These are phyloP conservation scores for Percopsis transmontana DNA, from an alignment of 2,113 vertebrate species.

Conservation along the genomic window DNA sequence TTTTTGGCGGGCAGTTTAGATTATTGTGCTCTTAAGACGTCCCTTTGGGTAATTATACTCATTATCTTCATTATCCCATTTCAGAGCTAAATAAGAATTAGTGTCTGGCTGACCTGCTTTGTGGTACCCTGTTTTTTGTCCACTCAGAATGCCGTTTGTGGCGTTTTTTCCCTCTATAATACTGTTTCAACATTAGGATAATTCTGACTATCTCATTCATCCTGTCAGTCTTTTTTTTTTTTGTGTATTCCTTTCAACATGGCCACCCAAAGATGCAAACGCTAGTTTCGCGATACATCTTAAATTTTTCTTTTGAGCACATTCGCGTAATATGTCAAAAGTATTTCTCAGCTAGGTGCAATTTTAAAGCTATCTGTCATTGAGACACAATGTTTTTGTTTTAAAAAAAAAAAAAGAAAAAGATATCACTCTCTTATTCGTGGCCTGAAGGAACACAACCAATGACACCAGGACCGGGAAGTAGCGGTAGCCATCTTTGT, in stretches of 20 bases:
- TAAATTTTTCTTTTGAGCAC: background rate
- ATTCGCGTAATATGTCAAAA: background rate
- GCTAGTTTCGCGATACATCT: background rate
- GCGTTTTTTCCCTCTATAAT: background rate
- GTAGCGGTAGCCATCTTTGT: no score
- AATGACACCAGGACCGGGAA: no score
- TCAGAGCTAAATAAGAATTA: constrained; percentile 58
- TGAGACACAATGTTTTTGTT: no score
- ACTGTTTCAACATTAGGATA: background rate
- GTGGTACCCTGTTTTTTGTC: constrained; percentile 12
- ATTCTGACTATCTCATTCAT: constrained; percentile 12
- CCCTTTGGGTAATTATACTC: constrained; percentile 67
- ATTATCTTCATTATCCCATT: constrained; percentile 70
- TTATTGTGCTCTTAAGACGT: constrained; percentile 57
- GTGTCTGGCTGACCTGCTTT: constrained; percentile 33
- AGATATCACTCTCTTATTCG: no score
- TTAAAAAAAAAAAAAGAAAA: no score
- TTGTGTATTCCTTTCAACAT: background rate
- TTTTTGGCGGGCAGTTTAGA: constrained; percentile 67
- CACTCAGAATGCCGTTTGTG: constrained; percentile 13
- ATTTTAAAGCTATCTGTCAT: background rate
- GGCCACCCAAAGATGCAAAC: background rate
- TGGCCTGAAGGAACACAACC: no score
- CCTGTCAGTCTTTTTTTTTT: constrained; percentile 20
- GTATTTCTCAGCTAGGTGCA: background rate